These are phyloP conservation scores for Cryptops parisi DNA, from an alignment of 2,888 invertebrate genomes.

Conservation along the genomic window DNA sequence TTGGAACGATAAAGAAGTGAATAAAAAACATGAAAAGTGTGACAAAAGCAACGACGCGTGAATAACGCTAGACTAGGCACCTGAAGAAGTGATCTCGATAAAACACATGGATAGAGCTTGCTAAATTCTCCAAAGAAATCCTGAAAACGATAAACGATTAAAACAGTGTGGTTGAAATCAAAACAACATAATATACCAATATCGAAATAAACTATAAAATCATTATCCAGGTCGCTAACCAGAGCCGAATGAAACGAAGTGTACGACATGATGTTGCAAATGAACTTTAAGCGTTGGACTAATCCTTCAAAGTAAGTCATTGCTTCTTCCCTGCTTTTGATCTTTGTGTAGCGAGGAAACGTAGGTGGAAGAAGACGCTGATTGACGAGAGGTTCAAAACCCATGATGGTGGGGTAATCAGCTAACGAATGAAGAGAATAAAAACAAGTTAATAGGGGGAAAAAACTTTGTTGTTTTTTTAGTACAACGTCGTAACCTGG, in stretches of 20 bases:
- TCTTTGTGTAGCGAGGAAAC: conserved; percentile 90
- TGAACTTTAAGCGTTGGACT: conserved; percentile 60
- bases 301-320: conserved; percentile 66
- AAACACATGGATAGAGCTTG: conserved; percentile 69
- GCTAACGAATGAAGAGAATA: conserved; percentile 15
- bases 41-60: no score
- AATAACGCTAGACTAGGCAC: no score
- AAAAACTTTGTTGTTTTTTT: no score
- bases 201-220: neutral
- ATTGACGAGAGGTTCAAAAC: conserved; percentile 92
- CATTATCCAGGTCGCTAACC: conserved; percentile 40
- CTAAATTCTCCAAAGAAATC: conserved; percentile 92
- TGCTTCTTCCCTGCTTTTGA: conserved; percentile 60
- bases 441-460: no score
- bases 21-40: no score
- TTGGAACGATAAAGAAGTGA: no score
- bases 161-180: neutral
- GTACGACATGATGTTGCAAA: conserved; percentile 64
- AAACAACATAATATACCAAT: neutral
- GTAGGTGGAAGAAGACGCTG: conserved; percentile 93
- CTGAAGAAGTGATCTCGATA: conserved; percentile 74
- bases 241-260: conserved; percentile 65
- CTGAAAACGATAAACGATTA: conserved; percentile 30
- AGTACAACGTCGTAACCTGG: no score
- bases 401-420: conserved; percentile 40